These are phyloP conservation scores for Acipenser transmontanus DNA, from an alignment of 2,797 vertebrate species.

Conservation along the genomic window DNA sequence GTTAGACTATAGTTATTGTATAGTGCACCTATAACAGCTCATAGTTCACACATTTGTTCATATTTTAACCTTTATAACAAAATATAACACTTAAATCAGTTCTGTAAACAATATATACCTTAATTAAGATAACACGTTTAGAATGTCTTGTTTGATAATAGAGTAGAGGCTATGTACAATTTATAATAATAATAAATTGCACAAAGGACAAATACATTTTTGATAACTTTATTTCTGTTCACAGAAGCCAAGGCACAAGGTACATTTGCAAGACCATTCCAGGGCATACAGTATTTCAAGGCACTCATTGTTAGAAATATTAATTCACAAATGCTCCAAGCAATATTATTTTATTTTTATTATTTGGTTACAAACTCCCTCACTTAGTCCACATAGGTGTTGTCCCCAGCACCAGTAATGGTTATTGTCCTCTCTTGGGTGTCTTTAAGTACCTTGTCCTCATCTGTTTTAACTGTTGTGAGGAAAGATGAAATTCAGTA, in stretches of 20 bases:
- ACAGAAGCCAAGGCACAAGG: slow-evolving; percentile 24
- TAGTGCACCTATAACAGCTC: no score
- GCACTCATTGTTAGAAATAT: slow-evolving; percentile 3
- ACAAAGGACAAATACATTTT: slow-evolving; percentile 37
- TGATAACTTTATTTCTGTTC: slow-evolving; percentile 59
- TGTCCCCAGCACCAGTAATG: slow-evolving; percentile 56
- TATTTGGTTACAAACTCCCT: not conserved
- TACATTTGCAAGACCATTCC: slow-evolving; percentile 18
- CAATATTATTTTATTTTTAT: not conserved
- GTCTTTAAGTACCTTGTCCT: slow-evolving; percentile 52
- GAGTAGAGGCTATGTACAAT: no score
- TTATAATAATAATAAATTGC: not conserved
- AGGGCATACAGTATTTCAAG: not conserved
- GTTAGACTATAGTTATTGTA: no score
- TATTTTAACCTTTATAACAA: no score
- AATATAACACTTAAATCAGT: no score
- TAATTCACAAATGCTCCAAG: not conserved
- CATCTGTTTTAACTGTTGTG: slow-evolving; percentile 62
- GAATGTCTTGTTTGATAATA: no score
- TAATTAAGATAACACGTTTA: no score
- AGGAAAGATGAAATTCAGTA: slow-evolving; percentile 10
- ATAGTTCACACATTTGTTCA: no score
- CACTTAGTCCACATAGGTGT: slow-evolving; percentile 47
- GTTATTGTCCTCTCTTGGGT: slow-evolving; percentile 56
- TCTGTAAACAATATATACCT: no score